Evolutionary conservation across 2,113 vertebrate genomes (phyloP), one percentile per base, ranked within the genome.

Genomic region (Myotis yumanensis): DNA sequence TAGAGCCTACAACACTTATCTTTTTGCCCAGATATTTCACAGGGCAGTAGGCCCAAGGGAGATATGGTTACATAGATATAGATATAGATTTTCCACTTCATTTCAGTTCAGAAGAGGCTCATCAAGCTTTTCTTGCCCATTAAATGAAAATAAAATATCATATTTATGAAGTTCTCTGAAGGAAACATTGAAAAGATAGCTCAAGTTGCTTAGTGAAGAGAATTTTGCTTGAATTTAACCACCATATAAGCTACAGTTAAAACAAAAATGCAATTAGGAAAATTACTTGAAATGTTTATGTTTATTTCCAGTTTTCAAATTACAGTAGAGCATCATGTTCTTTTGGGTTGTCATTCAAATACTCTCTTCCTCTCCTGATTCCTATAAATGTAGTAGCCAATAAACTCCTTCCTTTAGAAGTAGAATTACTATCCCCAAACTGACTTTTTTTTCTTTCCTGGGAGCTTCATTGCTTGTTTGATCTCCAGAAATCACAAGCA

Each of bases 291-390:
- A 93, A 88, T 91, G 82, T 96, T 97, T 96, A 82, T 95, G 40
- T 83, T 95, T 90, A 80, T 57, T 97, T 92, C 52, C 37, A 86
- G 86, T 91, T 81, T 97, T 96, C 86, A 95, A 80, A 97, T 95
- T 95, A 64, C 16, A 64, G 12, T 64, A 46, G 46, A 79, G 22
- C 57, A 71, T 77, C 43, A 37, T 84, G 64, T 32, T 93, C 75
- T 64, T 93, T 76, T 89, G 82, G 88, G 85, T 86, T 93, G 77
- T 80, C 89, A 64, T 97, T 97, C 92, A 94, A 86, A 94, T 71
- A n/a, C 32, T 79, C 12, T 68, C 40, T 85, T 94, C 80, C 86
- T 94, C 37, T 91, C 69, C 51, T 46, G 73, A 88, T 82, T 93
- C 69, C 48, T 91, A 92, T 96, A 92, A 95, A 95, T 83, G 52